phyloP scores from a whole-genome alignment of 1,140 invertebrate species.

The Forficula auricularia region DNA sequence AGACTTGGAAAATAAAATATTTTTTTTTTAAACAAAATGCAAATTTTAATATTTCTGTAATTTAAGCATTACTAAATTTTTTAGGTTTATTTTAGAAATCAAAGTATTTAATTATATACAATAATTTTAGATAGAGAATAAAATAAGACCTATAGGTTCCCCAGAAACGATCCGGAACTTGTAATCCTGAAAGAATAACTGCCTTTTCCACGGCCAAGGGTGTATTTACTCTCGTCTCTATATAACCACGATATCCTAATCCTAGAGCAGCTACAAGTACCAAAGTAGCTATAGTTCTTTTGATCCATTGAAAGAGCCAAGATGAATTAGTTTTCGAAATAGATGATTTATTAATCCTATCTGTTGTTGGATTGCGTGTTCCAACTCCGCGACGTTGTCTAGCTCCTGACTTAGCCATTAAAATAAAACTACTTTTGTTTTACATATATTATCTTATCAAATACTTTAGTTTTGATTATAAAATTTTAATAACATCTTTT shows the following conservation, averaged over 20 bases:
- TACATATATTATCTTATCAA: too few relatives aligned
- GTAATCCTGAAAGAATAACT: slow-evolving; percentile 10
- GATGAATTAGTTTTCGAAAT: too few relatives aligned
- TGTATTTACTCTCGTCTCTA: slow-evolving; percentile 75
- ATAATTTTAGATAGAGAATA: background rate
- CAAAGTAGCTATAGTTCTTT: background rate
- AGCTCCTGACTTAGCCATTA: too few relatives aligned
- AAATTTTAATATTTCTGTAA: background rate
- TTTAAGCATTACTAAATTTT: background rate
- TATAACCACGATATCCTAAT: slow-evolving; percentile 61
- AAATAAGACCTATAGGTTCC: background rate
- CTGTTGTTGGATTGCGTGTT: too few relatives aligned
- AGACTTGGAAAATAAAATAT: background rate
- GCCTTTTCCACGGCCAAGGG: slow-evolving; percentile 62
- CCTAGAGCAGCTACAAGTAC: slow-evolving; percentile 37
- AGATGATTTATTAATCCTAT: too few relatives aligned
- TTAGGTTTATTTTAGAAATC: background rate
- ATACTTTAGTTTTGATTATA: too few relatives aligned
- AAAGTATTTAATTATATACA: background rate
- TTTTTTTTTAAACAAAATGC: background rate
- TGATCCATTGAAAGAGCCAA: too few relatives aligned
- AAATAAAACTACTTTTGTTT: too few relatives aligned
- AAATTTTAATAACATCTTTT: too few relatives aligned
- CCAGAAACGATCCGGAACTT: background rate
- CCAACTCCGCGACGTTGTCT: too few relatives aligned